These are phyloP conservation scores for Bos javanicus DNA, from an alignment of 2,113 vertebrate genomes.

Conservation along the genomic window DNA sequence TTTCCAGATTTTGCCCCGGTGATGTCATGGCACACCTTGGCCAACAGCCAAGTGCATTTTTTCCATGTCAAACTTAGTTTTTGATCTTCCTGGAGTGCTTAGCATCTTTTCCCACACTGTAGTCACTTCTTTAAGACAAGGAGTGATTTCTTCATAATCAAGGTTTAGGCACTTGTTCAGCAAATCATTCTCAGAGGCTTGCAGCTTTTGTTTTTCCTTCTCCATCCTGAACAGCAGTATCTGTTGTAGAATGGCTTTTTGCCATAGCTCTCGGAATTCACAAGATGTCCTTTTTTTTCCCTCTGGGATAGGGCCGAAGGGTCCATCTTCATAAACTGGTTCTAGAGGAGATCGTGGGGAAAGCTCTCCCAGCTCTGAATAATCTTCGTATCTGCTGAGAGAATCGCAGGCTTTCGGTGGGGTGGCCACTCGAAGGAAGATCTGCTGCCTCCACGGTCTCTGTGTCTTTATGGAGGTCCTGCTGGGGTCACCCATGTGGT, in stretches of 20 bases:
- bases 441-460: conserved; percentile 96
- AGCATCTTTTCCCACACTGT: conserved; percentile 97
- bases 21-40: conserved; percentile 83
- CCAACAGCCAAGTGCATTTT: conserved; percentile 91
- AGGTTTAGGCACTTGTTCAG: conserved; percentile 95
- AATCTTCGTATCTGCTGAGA: conserved; percentile 88
- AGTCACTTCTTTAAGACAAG: conserved; percentile 95
- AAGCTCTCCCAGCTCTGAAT: conserved; percentile 86
- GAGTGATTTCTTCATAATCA: conserved; percentile 97
- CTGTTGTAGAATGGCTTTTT: conserved; percentile 96
- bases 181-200: conserved; percentile 93
- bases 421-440: conserved; percentile 96
- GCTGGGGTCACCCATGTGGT: conserved; percentile 38
- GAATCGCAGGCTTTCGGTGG: conserved; percentile 86
- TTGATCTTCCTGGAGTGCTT: conserved; percentile 87
- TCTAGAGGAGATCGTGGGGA: conserved; percentile 77
- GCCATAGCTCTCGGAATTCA: conserved; percentile 93
- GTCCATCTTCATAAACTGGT: conserved; percentile 80
- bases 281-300: conserved; percentile 83
- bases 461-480: conserved; percentile 86
- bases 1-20: not conserved
- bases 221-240: conserved; percentile 97
- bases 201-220: conserved; percentile 95
- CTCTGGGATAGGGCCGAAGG: conserved; percentile 83
- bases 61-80: conserved; percentile 91